Percentiles rank a stretch among this genome's conserved stretches.
Conservation (phyloP, 1,140 invertebrate genomes). For the Muscidifurax raptorellus region DNA sequence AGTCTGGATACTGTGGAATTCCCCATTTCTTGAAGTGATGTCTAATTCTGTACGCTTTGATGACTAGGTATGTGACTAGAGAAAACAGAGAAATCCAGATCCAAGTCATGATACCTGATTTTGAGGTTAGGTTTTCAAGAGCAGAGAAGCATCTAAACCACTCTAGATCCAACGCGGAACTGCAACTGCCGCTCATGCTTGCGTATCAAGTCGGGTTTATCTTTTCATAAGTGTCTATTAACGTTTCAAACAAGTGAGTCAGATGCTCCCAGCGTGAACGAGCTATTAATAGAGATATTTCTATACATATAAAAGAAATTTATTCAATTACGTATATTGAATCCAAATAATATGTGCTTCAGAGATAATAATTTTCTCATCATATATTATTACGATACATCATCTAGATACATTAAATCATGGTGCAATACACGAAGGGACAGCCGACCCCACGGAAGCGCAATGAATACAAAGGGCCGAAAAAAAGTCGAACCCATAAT, state of each 20-base stretch:
- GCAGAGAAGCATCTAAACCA: background rate
- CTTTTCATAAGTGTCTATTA: background rate
- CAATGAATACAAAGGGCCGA: background rate
- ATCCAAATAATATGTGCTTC: too few species aligned
- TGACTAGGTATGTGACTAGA: background rate
- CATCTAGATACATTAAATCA: too few species aligned
- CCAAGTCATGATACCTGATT: background rate
- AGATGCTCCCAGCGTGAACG: background rate
- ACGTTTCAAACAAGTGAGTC: background rate
- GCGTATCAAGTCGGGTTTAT: background rate
- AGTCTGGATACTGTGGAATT: background rate
- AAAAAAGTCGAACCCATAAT: background rate
- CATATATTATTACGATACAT: too few species aligned
- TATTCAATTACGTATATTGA: too few species aligned
- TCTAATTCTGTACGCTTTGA: background rate
- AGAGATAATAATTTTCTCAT: too few species aligned
- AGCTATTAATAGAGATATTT: too few species aligned
- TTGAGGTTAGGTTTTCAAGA: background rate
- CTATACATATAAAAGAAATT: too few species aligned
- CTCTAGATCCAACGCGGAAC: background rate
- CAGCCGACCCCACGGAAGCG: too few species aligned
- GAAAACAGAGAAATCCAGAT: background rate
- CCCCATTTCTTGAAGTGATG: slow-evolving; percentile 10
- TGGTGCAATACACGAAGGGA: too few species aligned
- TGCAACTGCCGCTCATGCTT: background rate